Evolutionary conservation across 2,797 vertebrate species (phyloP), one percentile per base, ranked within the genome.

Genomic region (Gila robusta): DNA sequence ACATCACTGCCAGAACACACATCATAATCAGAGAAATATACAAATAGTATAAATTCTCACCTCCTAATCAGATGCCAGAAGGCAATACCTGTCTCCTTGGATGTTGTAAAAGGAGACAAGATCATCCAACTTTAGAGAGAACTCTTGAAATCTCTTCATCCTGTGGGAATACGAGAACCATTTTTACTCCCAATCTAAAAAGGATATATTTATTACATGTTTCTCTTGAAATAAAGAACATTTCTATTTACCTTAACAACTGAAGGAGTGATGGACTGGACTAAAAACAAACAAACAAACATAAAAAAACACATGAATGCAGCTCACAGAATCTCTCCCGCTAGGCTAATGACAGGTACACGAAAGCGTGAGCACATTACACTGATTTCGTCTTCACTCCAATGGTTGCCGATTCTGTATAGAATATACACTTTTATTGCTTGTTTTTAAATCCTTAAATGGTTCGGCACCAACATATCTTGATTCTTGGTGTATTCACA

Each of bases 51-150:
- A 81, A 71, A 21, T 83, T 19, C 16, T 19, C 7, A 26, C 39
- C 37, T 70, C 11, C 10, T 56, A 21, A 3, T n/a, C 21, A 19
- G 52, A 80, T 0, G 52, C 3, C 12, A 26, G 12, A 59, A 87
- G 14, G 0, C 39, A 21, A 2, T 93, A 97, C 96, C 93, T 93
- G 89, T 96, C 94, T 92, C 96, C 96, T 80, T 95, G 94, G 89
- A 97, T 93, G 88, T 92, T 93, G 90, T 96, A 97, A 37, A 96
- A 91, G 83, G 89, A 91, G 85, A 91, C 93, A 26, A 97, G 91
- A 26, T 90, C 92, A 81, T 94, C 93, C 89, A 98, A 69, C 89
- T 93, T 94, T 41, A 87, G 17, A 5, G 96, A 95, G 89, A 98
- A 97, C 39, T 93, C 94, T 0, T 94, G 88, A 91, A 96, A 97